Evolutionary conservation across 2,797 vertebrate genomes (phyloP).

Genomic region (Mustela erminea): DNA sequence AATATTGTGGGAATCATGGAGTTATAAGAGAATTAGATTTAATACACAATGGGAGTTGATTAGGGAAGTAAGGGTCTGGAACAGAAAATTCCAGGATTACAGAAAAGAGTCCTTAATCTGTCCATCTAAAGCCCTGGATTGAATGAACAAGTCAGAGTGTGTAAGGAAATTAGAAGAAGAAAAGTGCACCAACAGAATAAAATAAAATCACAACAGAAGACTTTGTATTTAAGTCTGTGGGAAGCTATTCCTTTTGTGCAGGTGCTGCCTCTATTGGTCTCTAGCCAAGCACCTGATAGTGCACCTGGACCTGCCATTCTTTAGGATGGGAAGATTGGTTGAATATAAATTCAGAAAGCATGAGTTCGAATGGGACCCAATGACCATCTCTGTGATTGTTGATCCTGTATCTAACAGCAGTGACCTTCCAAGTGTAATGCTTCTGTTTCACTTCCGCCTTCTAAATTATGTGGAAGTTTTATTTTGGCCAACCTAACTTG

Average conservation of each 20-base stretch:
- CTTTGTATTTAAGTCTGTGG: background rate
- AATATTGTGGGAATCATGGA: background rate
- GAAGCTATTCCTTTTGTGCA: background rate
- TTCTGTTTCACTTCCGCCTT: background rate
- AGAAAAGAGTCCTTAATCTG: background rate
- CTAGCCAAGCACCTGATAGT: background rate
- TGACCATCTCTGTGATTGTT: background rate
- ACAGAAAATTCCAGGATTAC: background rate
- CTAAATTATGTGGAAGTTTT: background rate
- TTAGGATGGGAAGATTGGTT: background rate
- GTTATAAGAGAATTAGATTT: background rate
- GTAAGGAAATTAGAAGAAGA: background rate
- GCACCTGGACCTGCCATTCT: background rate
- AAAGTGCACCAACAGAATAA: background rate
- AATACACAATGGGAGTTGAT: background rate
- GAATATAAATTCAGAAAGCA: background rate
- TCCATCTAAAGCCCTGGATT: background rate
- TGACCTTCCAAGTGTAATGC: background rate
- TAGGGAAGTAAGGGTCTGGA: background rate
- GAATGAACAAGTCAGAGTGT: background rate
- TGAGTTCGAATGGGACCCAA: background rate
- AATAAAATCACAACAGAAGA: background rate
- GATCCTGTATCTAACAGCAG: background rate
- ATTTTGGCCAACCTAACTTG: background rate
- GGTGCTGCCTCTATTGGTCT: background rate